These are phyloP conservation scores for Drosophila falleni DNA, from an alignment of 2,888 invertebrate species.

Conservation along the genomic window DNA sequence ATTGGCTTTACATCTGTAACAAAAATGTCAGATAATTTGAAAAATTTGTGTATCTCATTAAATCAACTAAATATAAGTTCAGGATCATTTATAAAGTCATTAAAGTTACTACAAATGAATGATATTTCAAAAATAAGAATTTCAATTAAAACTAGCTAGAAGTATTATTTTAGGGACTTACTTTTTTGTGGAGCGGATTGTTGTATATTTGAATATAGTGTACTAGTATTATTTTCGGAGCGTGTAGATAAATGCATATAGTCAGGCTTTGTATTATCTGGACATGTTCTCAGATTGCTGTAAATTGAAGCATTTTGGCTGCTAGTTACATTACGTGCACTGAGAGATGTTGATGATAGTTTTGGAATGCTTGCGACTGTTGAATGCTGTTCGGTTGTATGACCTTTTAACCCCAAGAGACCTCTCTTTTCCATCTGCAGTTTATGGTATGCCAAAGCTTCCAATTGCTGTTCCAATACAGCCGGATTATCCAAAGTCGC, in stretches of 20 bases:
- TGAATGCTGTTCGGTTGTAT: constrained; percentile 1
- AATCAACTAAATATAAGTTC: too few species aligned
- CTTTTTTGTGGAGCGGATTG: constrained; percentile 24
- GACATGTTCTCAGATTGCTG: constrained; percentile 27
- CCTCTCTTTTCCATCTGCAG: constrained; percentile 84
- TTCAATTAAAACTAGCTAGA: too few species aligned
- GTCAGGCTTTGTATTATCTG: constrained; percentile 9
- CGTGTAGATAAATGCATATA: not conserved
- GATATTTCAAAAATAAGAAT: too few species aligned
- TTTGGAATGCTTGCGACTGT: constrained; percentile 54
- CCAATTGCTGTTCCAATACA: constrained; percentile 84
- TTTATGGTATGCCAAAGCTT: constrained; percentile 85
- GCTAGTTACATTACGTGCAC: constrained; percentile 18
- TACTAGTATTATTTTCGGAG: constrained; percentile 3
- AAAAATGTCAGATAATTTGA: not conserved
- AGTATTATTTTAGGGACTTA: constrained; percentile 9
- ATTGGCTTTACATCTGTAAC: constrained; percentile 4
- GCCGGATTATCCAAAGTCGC: constrained; percentile 84
- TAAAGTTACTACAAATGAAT: too few species aligned
- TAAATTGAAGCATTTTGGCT: constrained; percentile 27
- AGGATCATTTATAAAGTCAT: not conserved
- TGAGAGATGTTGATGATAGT: constrained; percentile 67
- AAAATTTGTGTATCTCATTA: too few species aligned
- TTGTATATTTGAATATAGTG: constrained; percentile 41
- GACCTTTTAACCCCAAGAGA: constrained; percentile 53